Base-by-base conservation (phyloP, 2,888 invertebrate species). In the Chymomyza procnemis region DNA sequence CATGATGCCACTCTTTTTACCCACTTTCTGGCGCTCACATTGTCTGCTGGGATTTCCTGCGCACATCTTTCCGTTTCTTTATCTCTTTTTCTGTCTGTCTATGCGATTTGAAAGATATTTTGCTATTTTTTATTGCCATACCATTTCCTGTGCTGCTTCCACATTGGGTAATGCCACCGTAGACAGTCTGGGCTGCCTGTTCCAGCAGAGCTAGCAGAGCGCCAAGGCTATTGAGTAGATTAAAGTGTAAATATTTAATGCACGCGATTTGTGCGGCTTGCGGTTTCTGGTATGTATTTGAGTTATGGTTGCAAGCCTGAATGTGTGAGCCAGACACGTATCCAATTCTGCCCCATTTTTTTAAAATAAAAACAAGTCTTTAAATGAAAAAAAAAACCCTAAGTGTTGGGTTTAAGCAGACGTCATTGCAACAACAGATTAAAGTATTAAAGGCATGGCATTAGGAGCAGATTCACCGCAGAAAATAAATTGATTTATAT, bases 171-270 rank as follows among this genome's bases (percentile, higher is more conserved):
- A 9, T 3, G 12, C 34, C 34, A 41, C 1, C 3, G 34, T 41
- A 41, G 34, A 12, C 34, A 41, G 34, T 41, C 34, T 12, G 34
- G 34, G 22, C 1, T 54, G 2, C 21, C 54, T 54, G 22, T 54
- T 12, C 18, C 50, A 50, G 26, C n/a, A n/a, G n/a, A 47, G 18
- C 21, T 54, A 26, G 22, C 54, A 18, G 18, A 80, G 74, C 82
- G 71, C 66, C 67, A 22, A 58, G 75, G 80, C 80, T 86, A 85
- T 87, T 83, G 85, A 87, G 87, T 83, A 85, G 83, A 83, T 83
- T 83, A 83, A 83, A 83, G 76, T 85, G 76, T 83, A 80, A 83
- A 83, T 83, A 83, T 83, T 83, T 83, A 83, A 83, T 83, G 76
- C 80, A 72, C 70, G 78, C 78, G 81, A 81, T 81, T 82, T 85